Percentiles rank a stretch among this genome's conserved stretches.
These are phyloP conservation scores for Montifringilla adamsi DNA, from an alignment of 2,113 vertebrate species.

Conservation along the genomic window DNA sequence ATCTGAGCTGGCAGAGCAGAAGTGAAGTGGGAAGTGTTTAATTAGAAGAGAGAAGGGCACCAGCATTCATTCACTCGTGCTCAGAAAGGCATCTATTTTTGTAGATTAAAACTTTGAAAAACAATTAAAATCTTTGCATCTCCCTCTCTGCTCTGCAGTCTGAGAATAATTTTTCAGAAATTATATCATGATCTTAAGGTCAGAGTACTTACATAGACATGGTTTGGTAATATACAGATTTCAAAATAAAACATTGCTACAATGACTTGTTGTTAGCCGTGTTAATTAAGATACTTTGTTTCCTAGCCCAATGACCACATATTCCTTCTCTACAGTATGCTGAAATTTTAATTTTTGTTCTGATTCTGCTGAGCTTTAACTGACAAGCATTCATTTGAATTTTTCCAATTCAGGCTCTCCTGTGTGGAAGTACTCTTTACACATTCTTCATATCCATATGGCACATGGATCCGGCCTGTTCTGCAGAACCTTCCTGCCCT, in stretches of 20 bases:
- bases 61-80: background rate
- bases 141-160: background rate
- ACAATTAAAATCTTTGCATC: background rate
- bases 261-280: background rate
- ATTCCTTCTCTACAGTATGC: background rate
- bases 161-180: background rate
- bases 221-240: background rate
- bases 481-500: background rate
- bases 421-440: background rate
- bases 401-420: background rate
- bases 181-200: background rate
- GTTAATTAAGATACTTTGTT: background rate
- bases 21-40: constrained; percentile 45
- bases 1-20: constrained; percentile 17
- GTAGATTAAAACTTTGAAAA: background rate
- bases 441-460: background rate
- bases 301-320: background rate
- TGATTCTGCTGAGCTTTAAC: background rate
- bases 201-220: background rate
- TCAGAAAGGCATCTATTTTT: background rate
- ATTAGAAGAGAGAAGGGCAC: background rate
- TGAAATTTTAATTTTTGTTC: background rate
- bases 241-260: background rate
- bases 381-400: background rate
- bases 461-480: background rate